Conservation (phyloP, 2,888 invertebrate species). For the Morpho helenor region DNA sequence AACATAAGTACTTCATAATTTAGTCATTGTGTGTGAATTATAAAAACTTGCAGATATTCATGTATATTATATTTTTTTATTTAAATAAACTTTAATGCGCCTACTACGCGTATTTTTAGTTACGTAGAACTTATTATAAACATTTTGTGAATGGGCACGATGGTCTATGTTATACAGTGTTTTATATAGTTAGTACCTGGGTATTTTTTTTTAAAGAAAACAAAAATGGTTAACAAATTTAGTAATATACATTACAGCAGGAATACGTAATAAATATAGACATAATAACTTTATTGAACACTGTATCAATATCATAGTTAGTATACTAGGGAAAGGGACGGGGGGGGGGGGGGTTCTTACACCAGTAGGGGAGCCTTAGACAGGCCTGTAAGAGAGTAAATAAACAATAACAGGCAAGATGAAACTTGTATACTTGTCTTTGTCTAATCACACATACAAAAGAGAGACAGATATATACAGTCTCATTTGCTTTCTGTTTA, state of each 20-base stretch:
- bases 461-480: too few species aligned
- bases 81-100: slow-evolving; percentile 29
- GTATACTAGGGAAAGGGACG: too few species aligned
- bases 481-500: too few species aligned
- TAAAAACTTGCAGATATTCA: slow-evolving; percentile 25
- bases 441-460: too few species aligned
- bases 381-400: neutral
- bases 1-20: slow-evolving; percentile 35
- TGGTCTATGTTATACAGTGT: slow-evolving; percentile 10
- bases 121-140: slow-evolving; percentile 22
- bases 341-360: too few species aligned
- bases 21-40: slow-evolving; percentile 31
- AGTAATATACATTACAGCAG: too few species aligned
- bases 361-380: too few species aligned
- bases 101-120: slow-evolving; percentile 28
- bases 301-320: neutral
- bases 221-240: slow-evolving; percentile 6
- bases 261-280: too few species aligned
- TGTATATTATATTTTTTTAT: slow-evolving; percentile 32
- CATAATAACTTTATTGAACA: slow-evolving; percentile 14
- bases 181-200: slow-evolving; percentile 3
- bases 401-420: neutral
- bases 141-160: slow-evolving; percentile 13
- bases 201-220: neutral
- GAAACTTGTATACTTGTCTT: too few species aligned